Evolutionary conservation across 2,797 vertebrate genomes (phyloP).

Genomic region (Paratrypauchen microcephalus): DNA sequence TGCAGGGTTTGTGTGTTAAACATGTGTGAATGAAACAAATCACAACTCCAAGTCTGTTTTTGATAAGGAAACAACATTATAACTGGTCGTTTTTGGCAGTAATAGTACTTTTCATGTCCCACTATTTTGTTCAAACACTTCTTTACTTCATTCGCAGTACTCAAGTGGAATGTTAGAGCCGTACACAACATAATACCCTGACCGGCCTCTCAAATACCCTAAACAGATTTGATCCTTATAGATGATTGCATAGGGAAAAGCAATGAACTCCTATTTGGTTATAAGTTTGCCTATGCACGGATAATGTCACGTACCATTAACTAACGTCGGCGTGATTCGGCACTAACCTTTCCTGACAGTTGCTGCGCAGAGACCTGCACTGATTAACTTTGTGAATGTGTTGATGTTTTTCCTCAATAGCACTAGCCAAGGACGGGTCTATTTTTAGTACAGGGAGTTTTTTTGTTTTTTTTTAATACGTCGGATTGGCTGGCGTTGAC

Average conservation of each 20-base stretch:
- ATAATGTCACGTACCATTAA: conserved; percentile 36
- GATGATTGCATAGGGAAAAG: not conserved
- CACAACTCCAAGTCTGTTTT: no score
- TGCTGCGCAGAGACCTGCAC: conserved; percentile 18
- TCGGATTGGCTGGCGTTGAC: not conserved
- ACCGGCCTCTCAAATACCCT: not conserved
- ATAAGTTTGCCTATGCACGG: not conserved
- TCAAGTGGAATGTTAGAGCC: not conserved
- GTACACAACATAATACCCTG: not conserved
- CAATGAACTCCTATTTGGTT: not conserved
- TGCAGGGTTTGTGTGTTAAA: no score
- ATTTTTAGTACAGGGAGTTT: conserved; percentile 19
- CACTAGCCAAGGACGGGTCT: conserved; percentile 6
- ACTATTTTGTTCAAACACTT: no score
- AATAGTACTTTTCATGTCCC: no score
- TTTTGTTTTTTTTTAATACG: not conserved
- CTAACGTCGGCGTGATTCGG: conserved; percentile 26
- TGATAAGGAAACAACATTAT: no score
- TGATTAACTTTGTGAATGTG: conserved; percentile 38
- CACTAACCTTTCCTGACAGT: conserved; percentile 52
- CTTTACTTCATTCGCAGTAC: no score
- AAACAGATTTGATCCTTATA: not conserved
- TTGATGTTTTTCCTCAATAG: conserved; percentile 22
- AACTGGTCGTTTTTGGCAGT: no score
- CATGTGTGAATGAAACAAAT: no score